Base-by-base conservation (phyloP, 2,797 vertebrate species). In the Rhynchotus rufescens region DNA sequence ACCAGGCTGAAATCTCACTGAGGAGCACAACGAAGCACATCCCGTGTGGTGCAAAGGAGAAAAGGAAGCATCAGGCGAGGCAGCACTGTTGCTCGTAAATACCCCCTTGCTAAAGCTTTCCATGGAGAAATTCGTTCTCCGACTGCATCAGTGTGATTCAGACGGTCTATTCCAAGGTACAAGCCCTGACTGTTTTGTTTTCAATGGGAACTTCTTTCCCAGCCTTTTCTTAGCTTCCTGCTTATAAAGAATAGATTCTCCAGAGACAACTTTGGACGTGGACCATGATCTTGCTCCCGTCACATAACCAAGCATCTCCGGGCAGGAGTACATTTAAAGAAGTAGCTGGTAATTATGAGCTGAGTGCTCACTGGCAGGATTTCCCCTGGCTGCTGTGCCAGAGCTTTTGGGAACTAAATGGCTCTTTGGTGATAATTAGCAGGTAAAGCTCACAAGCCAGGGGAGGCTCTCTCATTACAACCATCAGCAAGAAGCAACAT, bases 341-440 rank as follows among this genome's bases (percentile, higher is more conserved):
- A 84, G 88, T 80, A 92, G 92, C 89, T 84, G 71, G 54, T 71
- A 94, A 95, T 96, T 95, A 96, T 28, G 25, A 95, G 74, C 79
- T 83, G 91, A 94, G 89, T 83, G 78, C 90, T 96, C 87, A 84
- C 85, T 82, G 91, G 93, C 89, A 97, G 93, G 93, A 96, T 95
- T 97, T 96, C 94, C 96, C 85, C 62, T 83, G 79, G 82, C 76
- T 84, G 88, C 91, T 73, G 76, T 93, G 92, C 86, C 74, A 96
- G 68, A 59, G 66, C 57, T 94, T 90, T 93, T 45, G 95, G 83
- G 78, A 94, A 88, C 61, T 84, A 80, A 94, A 95, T 89, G 32
- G 88, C 86, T 91, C 71, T 22, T 74, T 60, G 60, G 77, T 84
- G 93, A 95, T 91, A 93, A 78, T 77, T 75, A 92, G 69, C 86